A percentile compares a stretch with the other conserved stretches of the same genome.
phyloP scores from a whole-genome alignment of 2,888 invertebrate species.

The Tolmerus cingulatus region DNA sequence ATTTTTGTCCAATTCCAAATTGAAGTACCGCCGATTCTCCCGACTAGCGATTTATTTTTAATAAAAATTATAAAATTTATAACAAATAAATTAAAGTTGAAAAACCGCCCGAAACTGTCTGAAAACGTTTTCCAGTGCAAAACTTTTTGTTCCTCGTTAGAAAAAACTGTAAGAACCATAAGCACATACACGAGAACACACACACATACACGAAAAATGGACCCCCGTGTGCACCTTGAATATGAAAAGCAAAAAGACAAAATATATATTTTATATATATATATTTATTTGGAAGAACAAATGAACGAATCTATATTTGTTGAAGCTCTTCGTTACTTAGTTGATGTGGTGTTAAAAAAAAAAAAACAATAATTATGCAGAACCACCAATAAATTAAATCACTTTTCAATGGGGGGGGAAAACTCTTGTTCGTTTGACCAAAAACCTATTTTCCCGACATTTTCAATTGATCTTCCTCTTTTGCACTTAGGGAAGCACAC shows the following conservation, averaged over 20 bases:
- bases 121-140: background rate
- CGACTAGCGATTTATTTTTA: background rate
- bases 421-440: background rate
- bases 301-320: background rate
- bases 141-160: background rate
- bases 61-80: background rate
- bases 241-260: background rate
- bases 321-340: background rate
- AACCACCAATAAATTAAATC: background rate
- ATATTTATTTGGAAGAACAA: background rate
- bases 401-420: background rate
- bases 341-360: background rate
- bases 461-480: background rate
- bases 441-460: constrained; percentile 20
- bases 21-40: background rate
- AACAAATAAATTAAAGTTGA: background rate
- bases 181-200: background rate
- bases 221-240: background rate
- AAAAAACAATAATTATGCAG: background rate
- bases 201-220: background rate
- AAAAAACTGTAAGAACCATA: background rate
- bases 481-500: background rate
- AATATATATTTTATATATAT: too few relatives aligned
- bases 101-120: background rate
- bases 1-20: background rate